Percentiles rank a stretch among this genome's conserved stretches.
phyloP scores from a whole-genome alignment of 2,797 vertebrate species.

The Amblyraja radiata region DNA sequence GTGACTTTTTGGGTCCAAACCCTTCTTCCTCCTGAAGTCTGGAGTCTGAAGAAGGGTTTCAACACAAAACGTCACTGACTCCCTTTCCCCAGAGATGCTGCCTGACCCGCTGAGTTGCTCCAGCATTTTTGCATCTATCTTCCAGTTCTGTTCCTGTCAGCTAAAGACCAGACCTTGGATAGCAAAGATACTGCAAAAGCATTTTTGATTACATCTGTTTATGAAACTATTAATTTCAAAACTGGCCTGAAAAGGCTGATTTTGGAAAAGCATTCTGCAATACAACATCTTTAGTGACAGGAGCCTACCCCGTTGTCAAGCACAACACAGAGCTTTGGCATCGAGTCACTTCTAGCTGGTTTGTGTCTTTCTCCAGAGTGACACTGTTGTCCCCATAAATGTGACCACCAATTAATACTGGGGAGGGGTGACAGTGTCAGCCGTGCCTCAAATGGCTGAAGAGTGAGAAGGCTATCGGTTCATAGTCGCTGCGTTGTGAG shows the following conservation, averaged over 20 bases:
- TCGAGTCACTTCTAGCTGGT: background rate
- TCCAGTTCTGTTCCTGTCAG: background rate
- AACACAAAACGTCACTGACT: too few relatives aligned
- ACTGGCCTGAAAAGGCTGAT: background rate
- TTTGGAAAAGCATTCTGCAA: background rate
- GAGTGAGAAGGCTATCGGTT: too few relatives aligned
- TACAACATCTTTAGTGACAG: background rate
- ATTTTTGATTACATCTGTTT: background rate
- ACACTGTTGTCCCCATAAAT: background rate
- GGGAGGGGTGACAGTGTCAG: too few relatives aligned
- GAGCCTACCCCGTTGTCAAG: background rate
- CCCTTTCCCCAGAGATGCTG: too few relatives aligned
- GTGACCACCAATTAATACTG: background rate
- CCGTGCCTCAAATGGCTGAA: too few relatives aligned
- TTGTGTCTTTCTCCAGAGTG: background rate
- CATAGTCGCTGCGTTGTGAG: too few relatives aligned
- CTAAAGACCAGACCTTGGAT: background rate
- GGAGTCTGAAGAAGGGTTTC: too few relatives aligned
- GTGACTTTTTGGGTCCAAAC: too few relatives aligned
- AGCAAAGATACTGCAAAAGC: background rate
- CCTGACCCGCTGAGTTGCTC: too few relatives aligned
- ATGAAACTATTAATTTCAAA: slow-evolving; percentile 19
- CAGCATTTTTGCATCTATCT: background rate
- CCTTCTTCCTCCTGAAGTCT: too few relatives aligned
- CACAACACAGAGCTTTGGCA: background rate